A percentile compares a stretch with the other conserved stretches of the same genome.
These are phyloP conservation scores for Anneissia japonica DNA, from an alignment of 35 echinoderm and acorn worm genomes.

Conservation along the genomic window DNA sequence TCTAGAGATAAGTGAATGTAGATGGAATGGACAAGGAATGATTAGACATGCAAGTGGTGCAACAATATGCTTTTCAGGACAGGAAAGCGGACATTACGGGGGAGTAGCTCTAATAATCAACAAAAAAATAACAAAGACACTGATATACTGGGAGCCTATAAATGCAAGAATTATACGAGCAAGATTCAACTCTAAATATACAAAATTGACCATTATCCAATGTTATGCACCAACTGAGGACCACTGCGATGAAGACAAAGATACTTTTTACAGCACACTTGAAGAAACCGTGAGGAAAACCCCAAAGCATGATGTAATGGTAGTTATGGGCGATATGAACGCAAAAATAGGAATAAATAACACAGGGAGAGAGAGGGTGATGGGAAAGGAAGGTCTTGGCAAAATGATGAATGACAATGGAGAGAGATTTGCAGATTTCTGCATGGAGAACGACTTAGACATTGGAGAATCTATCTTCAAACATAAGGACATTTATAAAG, in stretches of 20 bases:
- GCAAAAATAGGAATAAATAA: slow-evolving; percentile 33
- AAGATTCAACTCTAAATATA: neutral
- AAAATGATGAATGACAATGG: slow-evolving; percentile 30
- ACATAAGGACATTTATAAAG: slow-evolving; percentile 11
- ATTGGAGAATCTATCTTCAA: slow-evolving; percentile 17
- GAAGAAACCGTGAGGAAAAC: neutral
- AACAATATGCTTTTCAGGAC: slow-evolving; percentile 34
- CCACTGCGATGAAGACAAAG: neutral
- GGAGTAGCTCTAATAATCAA: slow-evolving; percentile 21
- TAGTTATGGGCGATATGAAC: slow-evolving; percentile 56
- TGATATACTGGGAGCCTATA: slow-evolving; percentile 4
- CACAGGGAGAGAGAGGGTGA: slow-evolving; percentile 5
- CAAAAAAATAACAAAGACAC: slow-evolving; percentile 6
- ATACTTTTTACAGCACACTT: slow-evolving; percentile 4
- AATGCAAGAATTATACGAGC: slow-evolving; percentile 22
- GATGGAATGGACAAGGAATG: slow-evolving; percentile 34
- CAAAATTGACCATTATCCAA: slow-evolving; percentile 32
- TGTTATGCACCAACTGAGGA: slow-evolving; percentile 9
- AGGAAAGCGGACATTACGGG: slow-evolving; percentile 9
- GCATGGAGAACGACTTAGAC: slow-evolving; percentile 16
- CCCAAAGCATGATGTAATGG: slow-evolving; percentile 15
- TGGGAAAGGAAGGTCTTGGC: slow-evolving; percentile 9
- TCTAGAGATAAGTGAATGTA: slow-evolving; percentile 8
- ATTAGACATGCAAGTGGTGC: neutral
- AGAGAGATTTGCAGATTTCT: slow-evolving; percentile 31